These are phyloP conservation scores for Uromys caudimaculatus DNA, from an alignment of 2,797 vertebrate species.

Conservation along the genomic window DNA sequence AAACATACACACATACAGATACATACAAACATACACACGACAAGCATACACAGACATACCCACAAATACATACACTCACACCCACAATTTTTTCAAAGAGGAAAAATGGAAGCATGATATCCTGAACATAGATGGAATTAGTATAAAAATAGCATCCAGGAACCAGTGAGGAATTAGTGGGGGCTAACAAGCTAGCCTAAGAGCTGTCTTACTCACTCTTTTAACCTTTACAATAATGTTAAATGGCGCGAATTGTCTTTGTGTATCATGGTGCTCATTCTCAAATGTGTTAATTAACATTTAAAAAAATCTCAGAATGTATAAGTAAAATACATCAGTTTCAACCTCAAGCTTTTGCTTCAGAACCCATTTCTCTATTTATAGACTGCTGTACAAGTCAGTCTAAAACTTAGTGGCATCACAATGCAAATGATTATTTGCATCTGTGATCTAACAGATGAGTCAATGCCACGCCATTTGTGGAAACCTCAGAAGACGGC, in stretches of 20 bases:
- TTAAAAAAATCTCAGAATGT: neutral
- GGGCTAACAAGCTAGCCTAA: neutral
- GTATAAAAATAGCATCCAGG: neutral
- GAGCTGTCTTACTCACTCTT: neutral
- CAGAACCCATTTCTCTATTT: neutral
- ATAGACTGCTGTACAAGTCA: neutral
- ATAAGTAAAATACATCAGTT: neutral
- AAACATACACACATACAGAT: neutral
- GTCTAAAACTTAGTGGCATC: neutral
- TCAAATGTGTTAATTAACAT: neutral
- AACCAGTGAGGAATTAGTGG: neutral
- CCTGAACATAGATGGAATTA: neutral
- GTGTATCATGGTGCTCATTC: neutral
- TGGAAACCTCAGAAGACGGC: neutral
- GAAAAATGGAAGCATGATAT: neutral
- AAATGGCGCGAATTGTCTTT: neutral
- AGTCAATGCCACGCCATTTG: neutral
- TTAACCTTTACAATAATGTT: conserved; percentile 11
- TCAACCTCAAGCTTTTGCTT: neutral
- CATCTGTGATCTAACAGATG: neutral
- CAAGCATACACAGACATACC: neutral
- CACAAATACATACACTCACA: neutral
- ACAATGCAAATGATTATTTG: neutral
- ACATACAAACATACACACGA: neutral
- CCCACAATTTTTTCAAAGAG: neutral